Evolutionary conservation across 2,888 invertebrate species (phyloP), one percentile per base, ranked within the genome.

Genomic region (Trisateles emortualis): DNA sequence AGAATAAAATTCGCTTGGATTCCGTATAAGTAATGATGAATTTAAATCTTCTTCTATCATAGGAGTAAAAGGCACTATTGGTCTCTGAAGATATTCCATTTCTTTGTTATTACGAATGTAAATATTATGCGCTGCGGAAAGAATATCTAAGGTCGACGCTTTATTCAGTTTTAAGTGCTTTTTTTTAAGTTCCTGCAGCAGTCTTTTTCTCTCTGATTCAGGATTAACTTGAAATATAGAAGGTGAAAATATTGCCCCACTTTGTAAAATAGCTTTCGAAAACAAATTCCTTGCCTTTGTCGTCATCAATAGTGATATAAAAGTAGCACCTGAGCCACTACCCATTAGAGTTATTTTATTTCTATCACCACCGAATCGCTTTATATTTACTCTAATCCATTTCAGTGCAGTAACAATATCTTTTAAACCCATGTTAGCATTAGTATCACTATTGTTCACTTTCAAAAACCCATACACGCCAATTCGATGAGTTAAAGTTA

Each of bases 391-490:
- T 54, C 77, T 79, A 2, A 92, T 81, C 92, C 92, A 93, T 74
- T 87, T 88, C n/a, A 93, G 75, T 9, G 87, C 88, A 70, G 85
- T 74, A 0, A 87, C 77, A 32, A 92, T 89, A 67, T 93, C 93
- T 73, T 89, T 92, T 10, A 93, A 72, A 1, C 93, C 93, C 92
- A 92, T 90, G 56, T 93, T 93, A 0, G 78, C 81, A 61, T 89
- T 65, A 8, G 78, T 24, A 29, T 86, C 83, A 0, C 79, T 75
- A 24, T 87, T 79, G 51, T 89, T 87, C 1, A 82, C 17, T 65
- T 88, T 92, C 16, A 90, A 59, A 74, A 91, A 93, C 10, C 93
- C 93, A 50, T 92, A 88, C 0, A 78, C 86, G 2, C 91, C 90
- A 42, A 92, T 76, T 68, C 93, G 81, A 49, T 93, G 90, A 1